A percentile compares a stretch with the other conserved stretches of the same genome.
These are phyloP conservation scores for Drosophila atroscutellata DNA, from an alignment of 2,888 invertebrate species.

Conservation along the genomic window DNA sequence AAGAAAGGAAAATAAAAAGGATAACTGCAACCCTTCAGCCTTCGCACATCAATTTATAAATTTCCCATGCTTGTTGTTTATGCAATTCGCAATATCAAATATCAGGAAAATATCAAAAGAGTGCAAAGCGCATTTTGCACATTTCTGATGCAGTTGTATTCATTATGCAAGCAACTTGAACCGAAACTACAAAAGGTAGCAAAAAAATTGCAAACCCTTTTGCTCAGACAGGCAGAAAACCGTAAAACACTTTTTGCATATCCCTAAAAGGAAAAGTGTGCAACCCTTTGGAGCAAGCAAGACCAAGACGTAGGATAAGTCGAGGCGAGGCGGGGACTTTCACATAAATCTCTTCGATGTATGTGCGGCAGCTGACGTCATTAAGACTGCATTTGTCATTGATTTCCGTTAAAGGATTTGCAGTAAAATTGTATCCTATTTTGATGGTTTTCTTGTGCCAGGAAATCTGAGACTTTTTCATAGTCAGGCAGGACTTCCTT, in stretches of 20 bases:
- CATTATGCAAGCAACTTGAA: conserved; percentile 25
- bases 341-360: conserved; percentile 65
- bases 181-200: conserved; percentile 19
- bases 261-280: conserved; percentile 29
- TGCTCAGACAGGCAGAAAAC: conserved; percentile 70
- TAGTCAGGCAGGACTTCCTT: conserved; percentile 13
- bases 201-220: conserved; percentile 47
- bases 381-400: conserved; percentile 73
- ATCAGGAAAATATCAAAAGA: conserved; percentile 56
- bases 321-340: conserved; percentile 43
- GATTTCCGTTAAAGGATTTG: conserved; percentile 69
- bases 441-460: conserved; percentile 28
- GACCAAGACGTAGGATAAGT: conserved; percentile 15
- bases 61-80: conserved; percentile 73
- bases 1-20: conserved; percentile 10
- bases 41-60: conserved; percentile 59
- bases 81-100: conserved; percentile 76
- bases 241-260: conserved; percentile 65
- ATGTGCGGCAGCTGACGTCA: conserved; percentile 70
- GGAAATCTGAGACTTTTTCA: conserved; percentile 69
- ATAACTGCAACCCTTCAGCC: conserved; percentile 57
- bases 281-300: conserved; percentile 61
- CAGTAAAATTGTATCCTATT: conserved; percentile 56
- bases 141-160: conserved; percentile 23
- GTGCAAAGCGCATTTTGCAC: conserved; percentile 60